Evolutionary conservation across 2,797 vertebrate genomes (phyloP).

Genomic region (Dendrocincla fuliginosa): DNA sequence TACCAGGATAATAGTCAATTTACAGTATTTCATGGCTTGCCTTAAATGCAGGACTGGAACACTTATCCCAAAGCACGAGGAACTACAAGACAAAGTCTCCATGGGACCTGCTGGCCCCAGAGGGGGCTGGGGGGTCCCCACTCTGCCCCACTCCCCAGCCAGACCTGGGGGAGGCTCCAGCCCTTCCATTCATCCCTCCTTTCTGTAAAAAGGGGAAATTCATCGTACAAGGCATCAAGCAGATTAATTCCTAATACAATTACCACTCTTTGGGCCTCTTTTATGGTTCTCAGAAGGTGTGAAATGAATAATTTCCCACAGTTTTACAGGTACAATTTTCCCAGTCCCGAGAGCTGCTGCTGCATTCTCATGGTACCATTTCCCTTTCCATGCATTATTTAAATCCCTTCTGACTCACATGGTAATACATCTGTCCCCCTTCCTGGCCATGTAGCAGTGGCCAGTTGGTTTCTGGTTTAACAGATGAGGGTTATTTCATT

Average conservation of each 20-base stretch:
- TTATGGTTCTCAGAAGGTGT: neutral
- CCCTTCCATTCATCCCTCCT: neutral
- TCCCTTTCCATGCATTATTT: neutral
- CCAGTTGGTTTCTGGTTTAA: neutral
- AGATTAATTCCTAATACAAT: neutral
- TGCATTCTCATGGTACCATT: neutral
- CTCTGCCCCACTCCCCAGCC: accelerated
- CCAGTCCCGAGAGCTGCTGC: neutral
- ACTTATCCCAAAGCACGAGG: neutral
- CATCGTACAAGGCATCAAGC: accelerated
- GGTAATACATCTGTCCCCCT: neutral
- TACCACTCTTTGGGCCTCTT: neutral
- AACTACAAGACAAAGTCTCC: neutral
- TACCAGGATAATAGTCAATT: neutral
- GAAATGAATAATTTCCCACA: neutral
- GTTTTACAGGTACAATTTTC: neutral
- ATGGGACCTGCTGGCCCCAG: neutral
- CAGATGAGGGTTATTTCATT: neutral
- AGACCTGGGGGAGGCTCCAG: neutral
- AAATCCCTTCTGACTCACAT: neutral
- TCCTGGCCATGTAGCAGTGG: neutral
- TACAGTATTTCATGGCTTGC: neutral
- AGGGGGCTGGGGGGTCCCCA: too few species aligned
- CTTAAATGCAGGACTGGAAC: neutral
- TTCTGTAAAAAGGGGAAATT: neutral